Conservation (phyloP, 2,113 vertebrate genomes). For the Scopus umbretta region DNA sequence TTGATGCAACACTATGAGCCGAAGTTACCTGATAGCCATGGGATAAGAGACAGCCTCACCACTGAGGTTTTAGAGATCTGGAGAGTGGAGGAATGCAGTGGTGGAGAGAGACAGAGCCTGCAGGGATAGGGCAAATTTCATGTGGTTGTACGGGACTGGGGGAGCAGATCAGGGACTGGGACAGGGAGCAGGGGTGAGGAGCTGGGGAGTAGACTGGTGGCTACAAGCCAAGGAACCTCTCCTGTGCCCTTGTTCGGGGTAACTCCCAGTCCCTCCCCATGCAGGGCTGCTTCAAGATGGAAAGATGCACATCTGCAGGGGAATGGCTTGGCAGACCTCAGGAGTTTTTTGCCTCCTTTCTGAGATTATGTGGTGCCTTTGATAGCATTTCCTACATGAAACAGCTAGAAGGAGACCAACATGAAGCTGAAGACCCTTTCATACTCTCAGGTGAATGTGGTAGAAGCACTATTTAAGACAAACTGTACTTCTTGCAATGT, state of each 20-base stretch:
- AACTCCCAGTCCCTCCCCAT: background rate
- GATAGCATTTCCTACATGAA: background rate
- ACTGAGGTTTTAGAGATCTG: fast-evolving
- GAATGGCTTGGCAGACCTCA: background rate
- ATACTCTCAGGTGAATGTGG: background rate
- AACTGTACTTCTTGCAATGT: background rate
- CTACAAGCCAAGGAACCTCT: background rate
- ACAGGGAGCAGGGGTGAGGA: background rate
- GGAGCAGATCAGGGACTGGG: fast-evolving
- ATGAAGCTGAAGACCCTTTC: background rate
- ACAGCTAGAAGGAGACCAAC: background rate
- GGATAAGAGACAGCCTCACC: background rate
- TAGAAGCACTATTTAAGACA: background rate
- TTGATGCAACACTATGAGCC: background rate
- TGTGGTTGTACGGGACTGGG: fast-evolving
- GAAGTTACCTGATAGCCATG: too few species aligned
- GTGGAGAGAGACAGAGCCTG: background rate
- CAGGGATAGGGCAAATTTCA: background rate
- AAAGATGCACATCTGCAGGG: too few species aligned
- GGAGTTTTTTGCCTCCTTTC: background rate
- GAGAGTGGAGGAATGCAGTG: background rate
- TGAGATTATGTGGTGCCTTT: background rate
- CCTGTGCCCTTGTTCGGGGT: fast-evolving
- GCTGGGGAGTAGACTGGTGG: background rate
- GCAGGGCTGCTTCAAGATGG: background rate